Base-by-base conservation (phyloP, 2,888 invertebrate genomes). In the Eupsilia transversa region DNA sequence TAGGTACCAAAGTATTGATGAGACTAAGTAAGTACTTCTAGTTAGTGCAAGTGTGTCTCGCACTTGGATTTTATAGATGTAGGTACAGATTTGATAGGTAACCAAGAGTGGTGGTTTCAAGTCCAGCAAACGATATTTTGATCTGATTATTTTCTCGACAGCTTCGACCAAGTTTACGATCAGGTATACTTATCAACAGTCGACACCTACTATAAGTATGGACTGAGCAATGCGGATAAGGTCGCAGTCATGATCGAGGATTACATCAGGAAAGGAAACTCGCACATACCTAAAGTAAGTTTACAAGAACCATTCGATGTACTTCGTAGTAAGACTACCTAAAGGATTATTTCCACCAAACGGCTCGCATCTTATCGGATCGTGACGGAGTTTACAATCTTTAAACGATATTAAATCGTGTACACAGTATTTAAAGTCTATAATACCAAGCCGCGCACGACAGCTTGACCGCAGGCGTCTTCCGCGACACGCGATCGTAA, bases 141-240 rank as follows among this genome's bases (percentile, higher is more conserved):
- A 46, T 63, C 14, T 35, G 35, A 35, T 46, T 7, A 46, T 52
- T 52, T 49, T 49, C 52, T 61, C n/a, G 5, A 27, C 73, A 84
- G 84, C 12, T 72, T 72, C 33, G 65, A 82, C 7, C 7, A 63
- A 49, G 6, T 69, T 20, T 84, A 80, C 68, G 84, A 82, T 6
- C 30, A 54, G 35, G 12, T 59, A 5, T 82, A 84, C 43, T 7
- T 4, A 3, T 1, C 57, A 59, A 76, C 69, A 9, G 72, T 82
- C 6, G 68, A 82, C 0, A 30, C 23, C 20, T 63, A 76, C 54
- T 82, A 69, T 56, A 43, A 41, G 14, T 69, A 61, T 56, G 81
- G 71, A 17, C 14, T 80, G 27, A 14, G 1, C 9, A 69, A 84
- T 30, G 61, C 76, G 3, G 76, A 80, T 0, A 84, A 72, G 23